Evolutionary conservation across 2,888 invertebrate species (phyloP).

Genomic region (Cheilosia vulpina): DNA sequence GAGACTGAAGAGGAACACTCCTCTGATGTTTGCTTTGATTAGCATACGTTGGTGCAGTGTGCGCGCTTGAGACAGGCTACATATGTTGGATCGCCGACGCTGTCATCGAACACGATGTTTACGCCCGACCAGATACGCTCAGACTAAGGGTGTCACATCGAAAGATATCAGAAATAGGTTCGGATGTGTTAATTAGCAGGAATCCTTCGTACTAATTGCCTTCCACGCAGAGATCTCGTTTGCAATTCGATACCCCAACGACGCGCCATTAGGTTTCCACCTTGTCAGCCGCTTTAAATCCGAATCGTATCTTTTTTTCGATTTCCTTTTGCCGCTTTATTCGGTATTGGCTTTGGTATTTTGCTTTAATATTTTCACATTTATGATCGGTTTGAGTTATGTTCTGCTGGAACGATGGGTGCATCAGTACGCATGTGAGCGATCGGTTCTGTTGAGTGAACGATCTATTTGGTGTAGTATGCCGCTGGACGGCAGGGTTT

Average conservation of each 20-base stretch:
- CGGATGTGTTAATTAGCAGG: constrained; percentile 73
- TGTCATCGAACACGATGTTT: constrained; percentile 61
- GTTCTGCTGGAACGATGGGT: constrained; percentile 36
- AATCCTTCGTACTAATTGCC: constrained; percentile 72
- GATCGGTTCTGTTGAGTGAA: constrained; percentile 24
- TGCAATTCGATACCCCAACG: constrained; percentile 68
- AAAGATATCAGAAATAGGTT: constrained; percentile 74
- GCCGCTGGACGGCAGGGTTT: no score
- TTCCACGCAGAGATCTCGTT: constrained; percentile 49
- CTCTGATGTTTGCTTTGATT: constrained; percentile 54
- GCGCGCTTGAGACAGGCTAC: constrained; percentile 65
- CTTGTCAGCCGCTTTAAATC: constrained; percentile 53
- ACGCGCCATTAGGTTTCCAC: constrained; percentile 71
- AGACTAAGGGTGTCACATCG: constrained; percentile 70
- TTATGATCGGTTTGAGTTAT: constrained; percentile 65
- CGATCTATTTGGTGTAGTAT: no score
- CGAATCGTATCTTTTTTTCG: constrained; percentile 76
- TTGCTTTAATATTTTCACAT: constrained; percentile 45
- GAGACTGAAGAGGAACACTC: constrained; percentile 8
- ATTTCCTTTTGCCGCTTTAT: constrained; percentile 76
- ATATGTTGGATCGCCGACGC: constrained; percentile 54
- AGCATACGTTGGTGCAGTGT: constrained; percentile 62
- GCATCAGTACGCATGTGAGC: constrained; percentile 40
- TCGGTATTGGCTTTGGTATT: constrained; percentile 19
- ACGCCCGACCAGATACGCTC: constrained; percentile 64